Conservation (phyloP, 1,140 invertebrate genomes). For the Listronotus bonariensis region DNA sequence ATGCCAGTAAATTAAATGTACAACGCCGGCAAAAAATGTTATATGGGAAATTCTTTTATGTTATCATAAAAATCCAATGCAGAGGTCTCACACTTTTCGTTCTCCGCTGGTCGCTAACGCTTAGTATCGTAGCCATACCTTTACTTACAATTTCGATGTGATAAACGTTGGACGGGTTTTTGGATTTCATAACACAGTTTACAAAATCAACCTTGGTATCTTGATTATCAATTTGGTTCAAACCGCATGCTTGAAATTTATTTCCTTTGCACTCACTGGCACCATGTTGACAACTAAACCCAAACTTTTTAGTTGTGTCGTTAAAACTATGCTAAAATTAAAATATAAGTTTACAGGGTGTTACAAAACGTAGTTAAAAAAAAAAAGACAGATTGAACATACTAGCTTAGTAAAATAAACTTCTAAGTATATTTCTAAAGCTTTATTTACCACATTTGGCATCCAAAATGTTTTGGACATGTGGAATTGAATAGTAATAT, state of each 20-base stretch:
- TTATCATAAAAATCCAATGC: background rate
- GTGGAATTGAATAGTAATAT: too few species aligned
- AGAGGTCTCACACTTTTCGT: background rate
- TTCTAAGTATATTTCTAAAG: too few species aligned
- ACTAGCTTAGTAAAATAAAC: too few species aligned
- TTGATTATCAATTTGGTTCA: conserved; percentile 58
- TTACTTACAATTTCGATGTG: conserved; percentile 36
- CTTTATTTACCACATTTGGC: too few species aligned
- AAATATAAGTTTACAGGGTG: background rate
- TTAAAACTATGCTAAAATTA: conserved; percentile 30
- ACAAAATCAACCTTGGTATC: conserved; percentile 57
- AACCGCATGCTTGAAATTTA: conserved; percentile 66
- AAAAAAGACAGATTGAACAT: too few species aligned
- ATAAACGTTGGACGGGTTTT: conserved; percentile 48
- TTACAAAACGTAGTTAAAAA: background rate
- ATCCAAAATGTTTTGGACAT: too few species aligned
- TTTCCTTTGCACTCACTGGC: conserved; percentile 68
- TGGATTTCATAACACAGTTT: conserved; percentile 60
- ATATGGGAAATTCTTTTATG: too few species aligned
- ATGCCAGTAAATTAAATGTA: too few species aligned
- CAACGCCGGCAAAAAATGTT: too few species aligned
- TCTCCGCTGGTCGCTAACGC: background rate
- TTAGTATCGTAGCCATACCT: background rate
- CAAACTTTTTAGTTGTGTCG: conserved; percentile 53
- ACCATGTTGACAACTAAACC: conserved; percentile 72